These are phyloP conservation scores for Andrena camellia DNA, from an alignment of 2,888 invertebrate genomes.

Conservation along the genomic window DNA sequence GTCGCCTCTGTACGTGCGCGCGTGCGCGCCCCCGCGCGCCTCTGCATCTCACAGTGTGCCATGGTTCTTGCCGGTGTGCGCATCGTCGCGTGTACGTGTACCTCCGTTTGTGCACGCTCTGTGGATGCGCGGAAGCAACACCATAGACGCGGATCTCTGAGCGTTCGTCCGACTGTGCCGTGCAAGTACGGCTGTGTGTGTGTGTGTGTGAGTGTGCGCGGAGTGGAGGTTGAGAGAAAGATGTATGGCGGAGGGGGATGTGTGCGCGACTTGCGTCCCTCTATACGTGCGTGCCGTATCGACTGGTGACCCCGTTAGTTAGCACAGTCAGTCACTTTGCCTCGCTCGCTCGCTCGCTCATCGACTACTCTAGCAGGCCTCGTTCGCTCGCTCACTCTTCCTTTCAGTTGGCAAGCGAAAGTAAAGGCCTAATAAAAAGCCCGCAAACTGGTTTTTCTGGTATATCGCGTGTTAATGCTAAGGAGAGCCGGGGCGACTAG, in stretches of 20 bases:
- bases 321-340: conserved; percentile 67
- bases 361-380: conserved; percentile 47
- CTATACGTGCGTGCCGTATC: conserved; percentile 71
- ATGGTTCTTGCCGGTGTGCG: neutral
- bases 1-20: neutral
- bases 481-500: conserved; percentile 70
- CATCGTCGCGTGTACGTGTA: neutral
- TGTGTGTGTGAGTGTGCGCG: neutral
- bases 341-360: conserved; percentile 67
- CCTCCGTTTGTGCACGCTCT: conserved; percentile 33
- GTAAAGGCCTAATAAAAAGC: conserved; percentile 78
- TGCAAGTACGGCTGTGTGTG: neutral
- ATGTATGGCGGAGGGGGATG: neutral
- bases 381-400: conserved; percentile 77
- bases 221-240: neutral
- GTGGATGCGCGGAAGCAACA: conserved; percentile 45
- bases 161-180: neutral
- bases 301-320: conserved; percentile 76
- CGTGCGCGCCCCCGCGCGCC: neutral
- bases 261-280: conserved; percentile 43
- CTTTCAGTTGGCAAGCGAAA: conserved; percentile 81
- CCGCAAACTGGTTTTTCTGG: conserved; percentile 82
- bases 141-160: conserved; percentile 28
- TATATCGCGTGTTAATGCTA: conserved; percentile 78
- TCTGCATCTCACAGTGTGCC: neutral